These are phyloP conservation scores for Habropoda laboriosa DNA, from an alignment of 1,140 invertebrate genomes.

Conservation along the genomic window DNA sequence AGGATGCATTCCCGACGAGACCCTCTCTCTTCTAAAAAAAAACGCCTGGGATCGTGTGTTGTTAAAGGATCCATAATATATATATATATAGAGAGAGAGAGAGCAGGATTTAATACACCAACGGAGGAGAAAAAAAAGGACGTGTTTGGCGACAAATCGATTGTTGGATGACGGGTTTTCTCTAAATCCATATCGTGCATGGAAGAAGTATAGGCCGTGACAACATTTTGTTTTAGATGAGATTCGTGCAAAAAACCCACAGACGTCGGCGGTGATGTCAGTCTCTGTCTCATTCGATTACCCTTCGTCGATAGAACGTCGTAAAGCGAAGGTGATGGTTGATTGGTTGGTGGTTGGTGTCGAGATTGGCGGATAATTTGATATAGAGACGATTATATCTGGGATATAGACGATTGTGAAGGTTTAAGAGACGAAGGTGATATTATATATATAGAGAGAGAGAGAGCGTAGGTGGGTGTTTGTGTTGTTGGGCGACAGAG, in stretches of 20 bases:
- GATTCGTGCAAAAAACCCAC: conserved; percentile 47
- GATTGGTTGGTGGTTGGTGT: too few relatives aligned
- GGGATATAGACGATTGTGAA: conserved; percentile 33
- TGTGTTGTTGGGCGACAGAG: conserved; percentile 10
- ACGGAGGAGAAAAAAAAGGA: background rate
- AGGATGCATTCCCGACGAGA: conserved; percentile 65
- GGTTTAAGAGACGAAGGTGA: background rate
- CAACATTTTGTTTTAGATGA: conserved; percentile 22
- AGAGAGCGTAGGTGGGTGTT: background rate
- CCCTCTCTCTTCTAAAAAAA: conserved; percentile 13
- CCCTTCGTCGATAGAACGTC: conserved; percentile 50
- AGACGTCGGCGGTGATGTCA: conserved; percentile 37
- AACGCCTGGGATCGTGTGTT: conserved; percentile 27
- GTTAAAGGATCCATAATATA: background rate
- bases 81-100: background rate
- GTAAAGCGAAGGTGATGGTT: conserved; percentile 16
- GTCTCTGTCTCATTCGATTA: conserved; percentile 62
- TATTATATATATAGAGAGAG: background rate
- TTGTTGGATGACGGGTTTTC: background rate
- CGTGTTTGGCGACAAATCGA: conserved; percentile 13
- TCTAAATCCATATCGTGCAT: conserved; percentile 49
- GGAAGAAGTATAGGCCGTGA: conserved; percentile 6
- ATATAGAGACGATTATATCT: conserved; percentile 21
- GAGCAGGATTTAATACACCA: background rate
- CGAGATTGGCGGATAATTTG: background rate